Conservation (phyloP, 2,797 vertebrate genomes). For the Xiphophorus birchmanni region DNA sequence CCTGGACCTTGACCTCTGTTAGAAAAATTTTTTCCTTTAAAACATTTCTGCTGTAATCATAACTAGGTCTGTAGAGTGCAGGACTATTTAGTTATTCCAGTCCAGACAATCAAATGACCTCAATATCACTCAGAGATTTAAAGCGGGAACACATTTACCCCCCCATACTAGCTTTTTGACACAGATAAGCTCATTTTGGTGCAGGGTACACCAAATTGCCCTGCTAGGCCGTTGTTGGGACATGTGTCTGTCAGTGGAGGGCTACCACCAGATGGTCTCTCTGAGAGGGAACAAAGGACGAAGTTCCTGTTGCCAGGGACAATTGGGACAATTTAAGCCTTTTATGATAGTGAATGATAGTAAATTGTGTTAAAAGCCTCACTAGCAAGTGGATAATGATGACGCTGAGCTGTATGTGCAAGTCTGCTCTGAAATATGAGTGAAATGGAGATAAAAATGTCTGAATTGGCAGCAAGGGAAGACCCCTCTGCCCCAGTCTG, state of each 20-base stretch:
- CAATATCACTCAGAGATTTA: conserved; percentile 32
- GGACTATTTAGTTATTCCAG: neutral
- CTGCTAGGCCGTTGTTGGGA: conserved; percentile 28
- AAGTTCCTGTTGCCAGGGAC: conserved; percentile 45
- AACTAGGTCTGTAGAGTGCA: neutral
- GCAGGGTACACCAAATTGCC: conserved; percentile 54
- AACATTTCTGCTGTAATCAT: neutral
- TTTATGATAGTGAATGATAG: conserved; percentile 29
- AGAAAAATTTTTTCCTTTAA: neutral
- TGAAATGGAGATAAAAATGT: neutral
- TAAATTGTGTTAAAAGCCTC: neutral
- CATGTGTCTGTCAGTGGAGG: conserved; percentile 66
- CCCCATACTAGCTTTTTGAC: conserved; percentile 35
- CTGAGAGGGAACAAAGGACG: conserved; percentile 62
- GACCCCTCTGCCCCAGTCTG: conserved; percentile 28
- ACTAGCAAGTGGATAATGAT: neutral
- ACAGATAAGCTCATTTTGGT: conserved; percentile 53
- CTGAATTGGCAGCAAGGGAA: conserved; percentile 10
- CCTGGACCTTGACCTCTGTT: neutral
- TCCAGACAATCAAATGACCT: conserved; percentile 28
- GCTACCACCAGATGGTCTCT: conserved; percentile 76
- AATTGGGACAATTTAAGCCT: conserved; percentile 58
- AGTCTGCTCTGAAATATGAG: conserved; percentile 3
- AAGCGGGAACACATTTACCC: conserved; percentile 25
- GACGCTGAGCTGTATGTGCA: neutral